Percentiles rank a stretch among this genome's conserved stretches.
Conservation (phyloP, 2,113 vertebrate genomes). For the Bettongia penicillata region DNA sequence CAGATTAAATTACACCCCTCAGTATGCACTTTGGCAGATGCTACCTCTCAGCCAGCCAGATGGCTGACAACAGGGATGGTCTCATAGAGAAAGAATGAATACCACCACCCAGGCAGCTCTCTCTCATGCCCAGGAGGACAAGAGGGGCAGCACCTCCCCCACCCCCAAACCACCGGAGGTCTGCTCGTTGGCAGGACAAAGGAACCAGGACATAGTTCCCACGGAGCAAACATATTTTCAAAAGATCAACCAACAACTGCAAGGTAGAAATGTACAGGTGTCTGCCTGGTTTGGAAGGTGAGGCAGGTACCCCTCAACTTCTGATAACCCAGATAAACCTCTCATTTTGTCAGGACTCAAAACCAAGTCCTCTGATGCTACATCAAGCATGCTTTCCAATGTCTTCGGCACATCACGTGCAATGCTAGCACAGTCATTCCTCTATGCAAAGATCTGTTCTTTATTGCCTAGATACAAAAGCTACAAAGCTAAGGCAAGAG, state of each 20-base stretch:
- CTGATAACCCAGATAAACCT: background rate
- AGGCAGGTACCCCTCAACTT: background rate
- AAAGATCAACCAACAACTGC: background rate
- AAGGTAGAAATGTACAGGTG: background rate
- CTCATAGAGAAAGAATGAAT: background rate
- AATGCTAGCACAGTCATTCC: background rate
- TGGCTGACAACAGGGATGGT: background rate
- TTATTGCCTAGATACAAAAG: background rate
- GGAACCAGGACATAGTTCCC: background rate
- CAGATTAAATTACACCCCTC: conserved; percentile 58
- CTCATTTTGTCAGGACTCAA: background rate
- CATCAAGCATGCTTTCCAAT: background rate
- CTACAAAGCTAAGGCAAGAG: background rate
- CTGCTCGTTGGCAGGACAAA: background rate
- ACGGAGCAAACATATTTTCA: background rate
- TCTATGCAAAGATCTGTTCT: background rate
- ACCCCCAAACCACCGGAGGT: background rate
- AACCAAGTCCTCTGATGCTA: background rate
- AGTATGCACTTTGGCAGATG: background rate
- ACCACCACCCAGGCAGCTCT: background rate
- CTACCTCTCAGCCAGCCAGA: background rate
- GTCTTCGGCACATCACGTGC: background rate
- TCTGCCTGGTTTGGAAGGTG: background rate
- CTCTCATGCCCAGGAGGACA: background rate
- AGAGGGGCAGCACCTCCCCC: background rate